Evolutionary conservation across 2,888 invertebrate genomes (phyloP).

Genomic region (Spatulosminthurus flaviceps): DNA sequence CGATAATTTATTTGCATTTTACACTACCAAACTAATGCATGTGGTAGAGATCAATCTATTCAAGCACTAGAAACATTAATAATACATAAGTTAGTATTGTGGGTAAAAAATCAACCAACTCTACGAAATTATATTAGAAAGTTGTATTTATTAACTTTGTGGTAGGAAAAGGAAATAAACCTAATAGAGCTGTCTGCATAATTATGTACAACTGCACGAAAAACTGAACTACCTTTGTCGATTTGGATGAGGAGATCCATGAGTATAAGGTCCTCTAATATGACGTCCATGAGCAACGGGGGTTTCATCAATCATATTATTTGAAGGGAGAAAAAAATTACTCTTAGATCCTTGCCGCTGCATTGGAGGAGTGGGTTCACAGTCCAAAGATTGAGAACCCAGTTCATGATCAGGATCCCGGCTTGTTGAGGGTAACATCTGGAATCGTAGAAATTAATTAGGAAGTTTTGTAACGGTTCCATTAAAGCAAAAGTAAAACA

Average conservation of each 20-base stretch:
- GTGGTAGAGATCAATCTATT: background rate
- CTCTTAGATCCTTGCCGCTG: constrained; percentile 86
- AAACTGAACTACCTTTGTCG: constrained; percentile 71
- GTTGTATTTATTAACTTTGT: background rate
- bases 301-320: constrained; percentile 66
- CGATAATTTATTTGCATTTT: background rate
- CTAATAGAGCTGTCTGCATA: background rate
- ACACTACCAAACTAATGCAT: background rate
- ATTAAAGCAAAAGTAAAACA: constrained; percentile 35
- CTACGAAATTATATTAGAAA: background rate
- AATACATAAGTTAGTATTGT: background rate
- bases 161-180: background rate
- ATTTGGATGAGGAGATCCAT: constrained; percentile 82
- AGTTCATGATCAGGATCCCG: constrained; percentile 76
- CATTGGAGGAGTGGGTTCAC: constrained; percentile 87
- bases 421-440: constrained; percentile 62
- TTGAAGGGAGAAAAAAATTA: constrained; percentile 85
- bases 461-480: background rate
- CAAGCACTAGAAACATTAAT: background rate
- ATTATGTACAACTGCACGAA: background rate
- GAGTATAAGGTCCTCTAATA: constrained; percentile 72
- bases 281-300: constrained; percentile 65
- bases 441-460: constrained; percentile 24
- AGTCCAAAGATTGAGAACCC: constrained; percentile 91
- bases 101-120: background rate